Percentiles rank a stretch among this genome's conserved stretches.
These are phyloP conservation scores for Nematostella vectensis DNA, from an alignment of 92 coral and sea anemone species.

Conservation along the genomic window DNA sequence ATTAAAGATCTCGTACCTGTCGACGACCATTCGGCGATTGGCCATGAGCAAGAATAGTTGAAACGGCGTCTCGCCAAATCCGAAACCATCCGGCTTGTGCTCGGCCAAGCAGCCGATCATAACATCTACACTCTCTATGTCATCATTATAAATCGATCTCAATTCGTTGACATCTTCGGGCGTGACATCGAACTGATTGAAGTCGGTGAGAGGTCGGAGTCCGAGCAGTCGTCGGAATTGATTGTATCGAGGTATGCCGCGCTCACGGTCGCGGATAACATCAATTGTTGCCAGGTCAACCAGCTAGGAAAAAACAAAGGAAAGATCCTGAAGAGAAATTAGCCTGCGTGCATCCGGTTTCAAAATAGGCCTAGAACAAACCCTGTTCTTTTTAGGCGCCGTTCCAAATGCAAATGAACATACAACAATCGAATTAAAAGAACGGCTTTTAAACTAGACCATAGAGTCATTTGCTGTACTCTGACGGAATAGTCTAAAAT, in stretches of 20 bases:
- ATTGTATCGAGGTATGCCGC: constrained; percentile 83
- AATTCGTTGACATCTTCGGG: constrained; percentile 38
- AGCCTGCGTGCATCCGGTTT: no score
- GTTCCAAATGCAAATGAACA: no score
- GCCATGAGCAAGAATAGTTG: constrained; percentile 78
- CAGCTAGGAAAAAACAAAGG: constrained; percentile 17
- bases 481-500: no score
- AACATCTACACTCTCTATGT: constrained; percentile 66
- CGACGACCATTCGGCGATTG: constrained; percentile 67
- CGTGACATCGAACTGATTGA: constrained; percentile 47
- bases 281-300: constrained; percentile 72
- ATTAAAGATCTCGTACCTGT: constrained; percentile 62
- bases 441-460: no score
- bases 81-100: constrained; percentile 64
- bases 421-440: no score
- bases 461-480: no score
- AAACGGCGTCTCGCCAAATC: constrained; percentile 76
- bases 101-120: constrained; percentile 74
- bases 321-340: not conserved
- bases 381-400: no score
- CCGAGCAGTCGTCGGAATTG: constrained; percentile 54
- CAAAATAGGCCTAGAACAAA: not conserved
- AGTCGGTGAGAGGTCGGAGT: constrained; percentile 28
- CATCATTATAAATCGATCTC: constrained; percentile 36
- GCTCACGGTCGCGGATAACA: constrained; percentile 71